A percentile compares a stretch with the other conserved stretches of the same genome.
Conservation (phyloP, 1,140 invertebrate species). For the Stegodyphus mimosarum region DNA sequence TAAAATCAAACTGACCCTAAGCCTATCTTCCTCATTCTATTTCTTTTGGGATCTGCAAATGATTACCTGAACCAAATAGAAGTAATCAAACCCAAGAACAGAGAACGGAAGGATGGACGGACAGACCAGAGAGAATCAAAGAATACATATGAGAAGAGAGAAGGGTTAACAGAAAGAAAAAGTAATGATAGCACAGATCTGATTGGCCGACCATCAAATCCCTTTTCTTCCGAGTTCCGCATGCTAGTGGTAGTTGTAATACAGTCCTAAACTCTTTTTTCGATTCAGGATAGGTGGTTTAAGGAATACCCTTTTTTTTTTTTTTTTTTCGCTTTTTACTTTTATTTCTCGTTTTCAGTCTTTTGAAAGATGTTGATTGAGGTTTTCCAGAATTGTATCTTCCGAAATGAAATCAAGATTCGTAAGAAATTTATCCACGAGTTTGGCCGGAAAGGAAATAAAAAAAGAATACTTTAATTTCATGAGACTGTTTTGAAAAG, state of each 20-base stretch:
- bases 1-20: conserved; percentile 59
- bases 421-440: conserved; percentile 26
- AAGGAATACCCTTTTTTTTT: conserved; percentile 8
- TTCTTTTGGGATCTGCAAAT: conserved; percentile 53
- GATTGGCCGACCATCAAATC: conserved; percentile 51
- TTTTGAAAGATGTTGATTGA: conserved; percentile 17
- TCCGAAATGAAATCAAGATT: conserved; percentile 31
- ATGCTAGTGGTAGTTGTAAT: conserved; percentile 30
- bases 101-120: conserved; percentile 8
- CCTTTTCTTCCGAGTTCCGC: conserved; percentile 28
- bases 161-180: conserved; percentile 32
- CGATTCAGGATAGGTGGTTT: conserved; percentile 23
- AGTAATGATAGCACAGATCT: conserved; percentile 51
- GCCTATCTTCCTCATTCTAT: conserved; percentile 53
- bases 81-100: conserved; percentile 51
- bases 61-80: conserved; percentile 58
- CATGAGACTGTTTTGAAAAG: neutral
- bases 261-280: conserved; percentile 32
- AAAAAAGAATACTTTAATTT: conserved; percentile 1
- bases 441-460: conserved; percentile 3
- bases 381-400: conserved; percentile 48
- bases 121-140: conserved; percentile 31
- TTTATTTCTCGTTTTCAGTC: conserved; percentile 2
- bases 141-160: neutral
- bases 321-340: neutral